Evolutionary conservation across 1,140 invertebrate species (phyloP), one percentile per base, ranked within the genome.

Genomic region (Matsumurasca onukii): DNA sequence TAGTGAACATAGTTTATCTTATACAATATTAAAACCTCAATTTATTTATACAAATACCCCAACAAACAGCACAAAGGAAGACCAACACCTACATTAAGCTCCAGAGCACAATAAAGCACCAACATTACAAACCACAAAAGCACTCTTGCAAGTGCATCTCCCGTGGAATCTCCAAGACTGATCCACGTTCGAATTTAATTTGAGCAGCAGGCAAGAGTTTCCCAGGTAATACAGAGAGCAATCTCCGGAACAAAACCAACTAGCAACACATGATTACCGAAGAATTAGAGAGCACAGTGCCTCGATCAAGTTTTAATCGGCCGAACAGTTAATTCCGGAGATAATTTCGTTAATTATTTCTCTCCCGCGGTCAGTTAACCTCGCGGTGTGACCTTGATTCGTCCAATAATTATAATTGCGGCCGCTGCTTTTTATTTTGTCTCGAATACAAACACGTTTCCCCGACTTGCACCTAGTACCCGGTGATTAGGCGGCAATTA

Each of bases 281-380:
- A 59, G 55, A 59, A 59, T 59, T 59, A 59, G 55, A 63, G 61
- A 63, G 61, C 27, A 63, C 61, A 31, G 61, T 22, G 30, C 30
- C 61, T 20, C 39, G 30, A 63, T 63, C 61, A 63, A 45, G 30
- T 63, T 63, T 63, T 39, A 63, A 63, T 63, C 61, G 61, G 34
- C 61, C 61, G 3, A 25, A 63, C n/a, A 63, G 61, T 63, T 63
- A 63, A 63, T 63, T 63, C 61, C 57, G 30, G 61, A 63, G 61
- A 63, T 63, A 63, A 63, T 63, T 63, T 63, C 34, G 61, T 63
- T 63, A 63, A 63, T 63, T 63, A 63, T 63, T 63, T 63, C 30
- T 63, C 39, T 31, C 61, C 61, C 31, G 30, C 61, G 61, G 61
- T 63, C 27, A 24, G 2, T n/a, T 63, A 31, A 27, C 29, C 61